Conservation (phyloP, 2,888 invertebrate species). For the Leptinotarsa rubiginosa region DNA sequence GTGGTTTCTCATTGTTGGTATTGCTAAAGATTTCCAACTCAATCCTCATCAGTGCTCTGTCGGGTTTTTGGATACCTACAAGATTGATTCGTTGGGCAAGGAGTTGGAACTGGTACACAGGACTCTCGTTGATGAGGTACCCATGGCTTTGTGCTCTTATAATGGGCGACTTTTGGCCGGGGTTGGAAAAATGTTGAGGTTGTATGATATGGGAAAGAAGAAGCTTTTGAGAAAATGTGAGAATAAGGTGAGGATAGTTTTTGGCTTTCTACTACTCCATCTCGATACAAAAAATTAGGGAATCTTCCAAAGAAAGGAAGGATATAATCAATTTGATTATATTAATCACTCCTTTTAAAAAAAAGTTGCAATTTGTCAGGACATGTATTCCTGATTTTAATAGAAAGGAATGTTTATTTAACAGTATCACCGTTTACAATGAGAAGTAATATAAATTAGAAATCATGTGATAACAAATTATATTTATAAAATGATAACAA, state of each 20-base stretch:
- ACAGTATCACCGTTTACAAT: no score
- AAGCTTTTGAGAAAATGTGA: slow-evolving; percentile 97
- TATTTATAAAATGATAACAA: no score
- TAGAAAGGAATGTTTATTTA: no score
- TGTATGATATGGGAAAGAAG: slow-evolving; percentile 97
- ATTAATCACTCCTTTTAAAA: no score
- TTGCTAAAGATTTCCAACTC: slow-evolving; percentile 81
- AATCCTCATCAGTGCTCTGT: slow-evolving; percentile 86
- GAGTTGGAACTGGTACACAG: slow-evolving; percentile 92
- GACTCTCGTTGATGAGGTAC: slow-evolving; percentile 88
- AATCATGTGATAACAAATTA: no score
- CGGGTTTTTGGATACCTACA: slow-evolving; percentile 91
- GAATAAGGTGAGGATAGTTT: slow-evolving; percentile 76
- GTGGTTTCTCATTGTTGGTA: slow-evolving; percentile 82
- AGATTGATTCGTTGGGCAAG: slow-evolving; percentile 78
- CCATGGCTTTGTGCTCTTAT: slow-evolving; percentile 86
- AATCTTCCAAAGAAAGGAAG: no score
- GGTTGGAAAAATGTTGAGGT: slow-evolving; percentile 88
- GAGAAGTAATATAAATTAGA: no score
- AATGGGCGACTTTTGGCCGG: slow-evolving; percentile 93
- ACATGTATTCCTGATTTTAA: no score
- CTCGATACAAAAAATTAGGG: no score
- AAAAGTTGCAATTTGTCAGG: no score
- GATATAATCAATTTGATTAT: no score
- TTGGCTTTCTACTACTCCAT: no score